Conservation (phyloP, 1,140 invertebrate genomes). For the Drosophila nigromelanica region DNA sequence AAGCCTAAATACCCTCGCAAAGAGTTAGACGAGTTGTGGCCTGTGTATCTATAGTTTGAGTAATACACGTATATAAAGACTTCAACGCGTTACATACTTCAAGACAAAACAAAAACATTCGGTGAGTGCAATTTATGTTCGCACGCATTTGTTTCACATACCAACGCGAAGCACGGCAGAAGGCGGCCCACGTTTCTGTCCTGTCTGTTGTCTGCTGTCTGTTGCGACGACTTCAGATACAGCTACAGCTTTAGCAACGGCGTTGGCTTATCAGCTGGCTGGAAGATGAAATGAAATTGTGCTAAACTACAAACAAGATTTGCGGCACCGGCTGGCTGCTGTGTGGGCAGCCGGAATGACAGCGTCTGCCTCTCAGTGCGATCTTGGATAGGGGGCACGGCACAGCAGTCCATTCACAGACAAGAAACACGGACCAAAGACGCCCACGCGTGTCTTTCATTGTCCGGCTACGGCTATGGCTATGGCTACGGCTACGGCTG, state of each 20-base stretch:
- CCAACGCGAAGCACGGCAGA: slow-evolving; percentile 2
- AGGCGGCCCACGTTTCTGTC: slow-evolving; percentile 55
- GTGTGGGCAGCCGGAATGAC: slow-evolving; percentile 51
- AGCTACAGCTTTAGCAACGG: not conserved
- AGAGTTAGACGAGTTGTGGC: too few species aligned
- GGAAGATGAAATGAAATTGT: slow-evolving; percentile 76
- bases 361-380: slow-evolving; percentile 23
- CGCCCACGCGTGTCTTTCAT: slow-evolving; percentile 68
- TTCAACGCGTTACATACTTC: too few species aligned
- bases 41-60: too few species aligned
- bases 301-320: slow-evolving; percentile 79
- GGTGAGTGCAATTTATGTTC: slow-evolving; percentile 61
- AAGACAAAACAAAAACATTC: too few species aligned
- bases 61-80: too few species aligned
- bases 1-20: too few species aligned
- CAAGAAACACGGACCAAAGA: slow-evolving; percentile 18
- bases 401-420: not conserved
- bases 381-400: not conserved
- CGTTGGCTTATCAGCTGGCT: slow-evolving; percentile 55
- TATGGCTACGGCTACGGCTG: not conserved
- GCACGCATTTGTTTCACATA: slow-evolving; percentile 52
- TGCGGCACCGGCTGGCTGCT: slow-evolving; percentile 28
- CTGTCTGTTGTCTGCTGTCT: slow-evolving; percentile 38
- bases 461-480: slow-evolving; percentile 35
- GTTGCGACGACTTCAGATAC: not conserved